phyloP scores from a whole-genome alignment of 2,113 vertebrate genomes.

The Tupaia chinensis region DNA sequence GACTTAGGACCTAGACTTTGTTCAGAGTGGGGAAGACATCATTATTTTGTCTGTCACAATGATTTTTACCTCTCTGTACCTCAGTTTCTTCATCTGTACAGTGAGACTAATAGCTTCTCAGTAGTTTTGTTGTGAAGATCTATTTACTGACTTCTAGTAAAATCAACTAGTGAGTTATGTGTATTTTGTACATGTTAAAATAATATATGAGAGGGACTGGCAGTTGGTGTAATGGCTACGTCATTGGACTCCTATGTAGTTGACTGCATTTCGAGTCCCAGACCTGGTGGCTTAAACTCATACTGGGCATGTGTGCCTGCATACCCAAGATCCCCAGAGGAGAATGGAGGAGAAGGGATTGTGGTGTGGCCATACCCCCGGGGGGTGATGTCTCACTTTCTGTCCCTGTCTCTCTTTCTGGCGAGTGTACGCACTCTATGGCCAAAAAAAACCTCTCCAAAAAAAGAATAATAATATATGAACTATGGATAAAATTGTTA shows the following conservation, averaged over 20 bases:
- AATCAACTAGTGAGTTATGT: background rate
- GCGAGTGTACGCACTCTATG: too few species aligned
- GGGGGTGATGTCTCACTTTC: too few species aligned
- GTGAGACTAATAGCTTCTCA: background rate
- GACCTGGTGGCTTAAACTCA: too few species aligned
- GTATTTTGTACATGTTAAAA: background rate
- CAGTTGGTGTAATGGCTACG: too few species aligned
- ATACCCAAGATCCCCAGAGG: too few species aligned
- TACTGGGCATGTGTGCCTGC: too few species aligned
- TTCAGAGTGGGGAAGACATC: rapidly evolving
- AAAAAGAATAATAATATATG: background rate
- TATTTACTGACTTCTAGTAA: background rate
- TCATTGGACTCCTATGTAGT: too few species aligned
- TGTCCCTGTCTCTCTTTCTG: too few species aligned
- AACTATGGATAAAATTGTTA: background rate
- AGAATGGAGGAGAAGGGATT: too few species aligned
- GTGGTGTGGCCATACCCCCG: too few species aligned
- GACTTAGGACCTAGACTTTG: background rate
- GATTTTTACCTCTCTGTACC: background rate
- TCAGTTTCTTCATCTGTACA: background rate
- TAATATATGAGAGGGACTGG: background rate
- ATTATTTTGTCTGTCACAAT: background rate
- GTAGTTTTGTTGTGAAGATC: background rate
- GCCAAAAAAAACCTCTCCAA: too few species aligned
- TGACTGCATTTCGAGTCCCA: too few species aligned